Conservation (phyloP, 2,888 invertebrate species). For the Chloroclysta siterata region DNA sequence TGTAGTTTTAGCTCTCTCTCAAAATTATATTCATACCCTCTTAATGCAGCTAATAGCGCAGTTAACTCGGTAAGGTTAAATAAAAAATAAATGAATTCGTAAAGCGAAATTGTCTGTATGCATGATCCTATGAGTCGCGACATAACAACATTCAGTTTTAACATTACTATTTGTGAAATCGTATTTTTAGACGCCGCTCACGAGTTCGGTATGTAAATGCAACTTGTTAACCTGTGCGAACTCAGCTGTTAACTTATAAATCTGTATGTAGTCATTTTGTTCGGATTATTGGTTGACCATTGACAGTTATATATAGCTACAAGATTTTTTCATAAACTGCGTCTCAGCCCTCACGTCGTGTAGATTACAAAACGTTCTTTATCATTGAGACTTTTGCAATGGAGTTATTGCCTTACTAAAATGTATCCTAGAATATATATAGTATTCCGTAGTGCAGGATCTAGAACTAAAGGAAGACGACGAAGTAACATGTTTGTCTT, state of each 20-base stretch:
- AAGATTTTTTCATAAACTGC: not conserved
- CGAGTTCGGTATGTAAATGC: slow-evolving; percentile 71
- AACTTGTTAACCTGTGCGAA: slow-evolving; percentile 61
- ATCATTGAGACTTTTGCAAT: not conserved
- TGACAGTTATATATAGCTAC: slow-evolving; percentile 18
- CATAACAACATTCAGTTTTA: slow-evolving; percentile 39
- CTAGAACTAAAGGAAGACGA: not conserved
- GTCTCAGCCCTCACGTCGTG: no score
- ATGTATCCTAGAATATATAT: no score
- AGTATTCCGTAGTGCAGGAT: no score
- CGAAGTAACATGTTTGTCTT: slow-evolving; percentile 4
- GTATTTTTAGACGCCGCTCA: slow-evolving; percentile 73
- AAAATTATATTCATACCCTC: no score
- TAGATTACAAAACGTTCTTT: not conserved
- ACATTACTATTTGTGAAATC: slow-evolving; percentile 56
- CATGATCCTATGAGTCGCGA: slow-evolving; percentile 20
- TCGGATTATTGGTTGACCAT: slow-evolving; percentile 14
- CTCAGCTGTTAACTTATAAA: slow-evolving; percentile 44
- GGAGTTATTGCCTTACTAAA: not conserved
- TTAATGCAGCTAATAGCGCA: no score
- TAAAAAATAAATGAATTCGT: slow-evolving; percentile 5
- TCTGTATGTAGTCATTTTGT: slow-evolving; percentile 29
- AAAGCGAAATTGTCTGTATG: slow-evolving; percentile 16
- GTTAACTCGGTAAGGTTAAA: slow-evolving; percentile 4
- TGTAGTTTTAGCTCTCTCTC: no score